These are phyloP conservation scores for Corvus cornix DNA, from an alignment of 2,113 vertebrate genomes.

Conservation along the genomic window DNA sequence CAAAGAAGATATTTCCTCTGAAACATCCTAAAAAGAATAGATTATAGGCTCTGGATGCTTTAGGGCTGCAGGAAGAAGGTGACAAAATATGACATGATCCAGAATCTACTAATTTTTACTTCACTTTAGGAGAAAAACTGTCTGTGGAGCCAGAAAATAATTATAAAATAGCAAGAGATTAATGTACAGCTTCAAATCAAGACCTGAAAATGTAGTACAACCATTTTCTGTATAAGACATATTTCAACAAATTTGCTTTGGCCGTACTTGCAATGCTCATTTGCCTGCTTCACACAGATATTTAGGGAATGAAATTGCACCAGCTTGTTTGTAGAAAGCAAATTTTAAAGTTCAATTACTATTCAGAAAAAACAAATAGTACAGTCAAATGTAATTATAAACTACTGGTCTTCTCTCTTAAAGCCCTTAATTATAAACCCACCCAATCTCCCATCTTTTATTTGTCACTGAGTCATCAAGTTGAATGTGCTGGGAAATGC, in stretches of 20 bases:
- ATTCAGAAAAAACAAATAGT: background rate
- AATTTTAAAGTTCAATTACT: background rate
- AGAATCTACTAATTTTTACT: background rate
- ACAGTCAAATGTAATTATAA: background rate
- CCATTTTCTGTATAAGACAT: background rate
- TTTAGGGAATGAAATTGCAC: background rate
- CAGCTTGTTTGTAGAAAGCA: background rate
- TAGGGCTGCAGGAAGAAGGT: background rate
- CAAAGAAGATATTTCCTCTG: background rate
- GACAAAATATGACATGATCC: background rate
- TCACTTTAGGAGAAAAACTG: background rate
- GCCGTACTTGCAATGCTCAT: accelerated
- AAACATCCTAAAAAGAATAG: background rate
- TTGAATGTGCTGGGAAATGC: background rate
- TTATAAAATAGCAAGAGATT: background rate
- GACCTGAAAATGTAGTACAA: background rate
- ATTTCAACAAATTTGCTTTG: background rate
- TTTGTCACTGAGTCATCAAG: background rate
- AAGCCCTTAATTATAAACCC: background rate
- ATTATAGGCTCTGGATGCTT: background rate
- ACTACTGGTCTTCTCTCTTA: background rate
- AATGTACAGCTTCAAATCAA: background rate
- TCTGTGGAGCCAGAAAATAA: background rate
- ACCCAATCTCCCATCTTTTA: background rate
- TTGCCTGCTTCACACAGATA: background rate